Evolutionary conservation across 1,140 invertebrate species (phyloP), one percentile per base, ranked within the genome.

Genomic region (Elymnias hypermnestra): DNA sequence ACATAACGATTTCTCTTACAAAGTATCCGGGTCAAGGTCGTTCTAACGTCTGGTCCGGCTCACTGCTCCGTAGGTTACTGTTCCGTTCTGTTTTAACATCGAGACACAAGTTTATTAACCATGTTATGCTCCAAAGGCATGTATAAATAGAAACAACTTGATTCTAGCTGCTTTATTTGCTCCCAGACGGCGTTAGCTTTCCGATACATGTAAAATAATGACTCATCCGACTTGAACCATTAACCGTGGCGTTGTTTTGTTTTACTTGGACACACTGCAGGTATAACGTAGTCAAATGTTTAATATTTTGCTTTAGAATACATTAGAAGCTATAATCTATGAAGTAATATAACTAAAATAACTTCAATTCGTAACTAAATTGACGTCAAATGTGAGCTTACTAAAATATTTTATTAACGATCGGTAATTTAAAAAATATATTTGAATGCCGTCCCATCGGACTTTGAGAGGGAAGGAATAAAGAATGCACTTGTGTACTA

Each of bases 1-100:
- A 57, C 51, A 56, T 70, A 63, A 67, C 65, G 75, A 77, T 82
- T 79, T 82, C 77, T 73, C 71, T 62, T 41, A 25, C 35, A 17
- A 5, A 17, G 40, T 47, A 72, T 65, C 45, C 57, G 28, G 66
- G 72, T 70, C 72, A 77, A 77, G 73, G 73, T 67, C 63, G 62
- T 9, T 57, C 41, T 62, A 63, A 37, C 47, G 65, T 63, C 57
- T 38, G 10, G 4, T 19, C 25, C 9, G 21, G 25, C 12, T 37
- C 25, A 35, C 35, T n/a, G 23, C 15, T 38, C 12, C 25, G 28
- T 28, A 19, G 22, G 15, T 47, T 33, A 33, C 37, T 21, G 26
- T 47, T 40, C 18, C 25, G 25, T 39, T 26, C 25, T 15, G 25
- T 21, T 38, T 26, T 35, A 21, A 15, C 37, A 19, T 28, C 26